Evolutionary conservation across 1,140 invertebrate species (phyloP).

Genomic region (Drosophila dunni): DNA sequence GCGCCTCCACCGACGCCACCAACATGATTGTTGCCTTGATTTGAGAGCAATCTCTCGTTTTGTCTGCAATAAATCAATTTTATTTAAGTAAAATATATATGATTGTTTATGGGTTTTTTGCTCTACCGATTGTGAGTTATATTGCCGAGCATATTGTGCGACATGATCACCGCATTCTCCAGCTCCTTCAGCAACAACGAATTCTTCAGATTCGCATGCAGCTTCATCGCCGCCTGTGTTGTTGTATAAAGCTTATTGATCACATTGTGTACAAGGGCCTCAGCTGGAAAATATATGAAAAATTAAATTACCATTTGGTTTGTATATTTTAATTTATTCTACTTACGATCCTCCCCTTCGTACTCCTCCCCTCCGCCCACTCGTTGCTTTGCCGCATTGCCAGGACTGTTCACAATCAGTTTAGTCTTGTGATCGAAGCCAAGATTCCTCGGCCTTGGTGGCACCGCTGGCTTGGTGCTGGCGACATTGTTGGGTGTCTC

Average conservation of each 20-base stretch:
- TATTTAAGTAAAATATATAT: background rate
- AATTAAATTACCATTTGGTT: background rate
- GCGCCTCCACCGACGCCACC: slow-evolving; percentile 50
- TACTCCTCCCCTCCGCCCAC: slow-evolving; percentile 55
- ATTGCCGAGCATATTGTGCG: slow-evolving; percentile 85
- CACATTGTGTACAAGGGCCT: slow-evolving; percentile 83
- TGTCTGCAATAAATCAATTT: slow-evolving; percentile 49
- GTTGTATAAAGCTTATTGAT: slow-evolving; percentile 84
- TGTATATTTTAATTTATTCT: background rate
- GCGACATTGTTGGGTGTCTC: slow-evolving; percentile 86
- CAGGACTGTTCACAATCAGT: slow-evolving; percentile 56
- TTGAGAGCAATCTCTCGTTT: slow-evolving; percentile 57
- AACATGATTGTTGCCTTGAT: slow-evolving; percentile 54
- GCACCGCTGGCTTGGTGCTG: slow-evolving; percentile 86
- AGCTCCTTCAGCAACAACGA: slow-evolving; percentile 85
- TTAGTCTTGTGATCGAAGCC: slow-evolving; percentile 81
- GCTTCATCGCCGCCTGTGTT: slow-evolving; percentile 80
- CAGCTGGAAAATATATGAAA: slow-evolving; percentile 57
- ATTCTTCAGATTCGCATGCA: slow-evolving; percentile 82
- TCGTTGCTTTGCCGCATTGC: slow-evolving; percentile 56
- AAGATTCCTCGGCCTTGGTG: slow-evolving; percentile 86
- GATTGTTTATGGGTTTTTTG: background rate
- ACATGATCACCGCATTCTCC: slow-evolving; percentile 85
- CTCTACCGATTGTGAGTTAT: slow-evolving; percentile 78
- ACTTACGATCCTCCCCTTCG: slow-evolving; percentile 75